Base-by-base conservation (phyloP, 2,888 invertebrate species). In the Lydus trimaculatus region DNA sequence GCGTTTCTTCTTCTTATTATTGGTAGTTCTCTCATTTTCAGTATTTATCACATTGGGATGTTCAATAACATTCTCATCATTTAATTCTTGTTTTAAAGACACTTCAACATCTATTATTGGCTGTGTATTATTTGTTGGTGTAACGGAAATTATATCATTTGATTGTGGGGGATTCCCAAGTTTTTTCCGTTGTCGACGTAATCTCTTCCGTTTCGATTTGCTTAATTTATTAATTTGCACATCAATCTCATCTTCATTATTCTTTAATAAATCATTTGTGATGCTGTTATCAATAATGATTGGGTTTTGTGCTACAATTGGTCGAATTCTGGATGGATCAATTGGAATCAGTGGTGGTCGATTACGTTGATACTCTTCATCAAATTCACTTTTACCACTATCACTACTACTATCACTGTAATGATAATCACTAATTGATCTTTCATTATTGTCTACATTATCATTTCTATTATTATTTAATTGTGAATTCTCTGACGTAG, bases 321-420 rank as follows among this genome's bases (percentile, higher is more conserved):
- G 11, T 11, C 20, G 8, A 20, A 52, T 8, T 52, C 48, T 52
- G 9, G 20, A 23, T 3, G 20, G 48, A 52, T 52, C 48, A 20
- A 52, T 52, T 52, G 48, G 48, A 11, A 52, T 23, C 1, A 11
- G 8, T 52, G 48, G 20, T 23, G 48, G 48, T 52, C 11, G 8
- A 23, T 52, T 20, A 2, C 20, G 48, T 11, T 52, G 9, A 11
- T 52, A 52, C 9, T 52, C 48, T 23, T 52, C 48, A 23, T 52
- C 48, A 23, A 52, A 52, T 23, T 52, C 48, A 52, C 48, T 52
- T 52, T 52, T 20, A 11, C 48, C 48, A 52, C 48, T 52, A 23
- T 52, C 48, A 52, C 48, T 52, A 20, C 48, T 52, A 20, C 9
- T 52, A 23, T 52, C 48, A 52, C 8, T 20, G 6, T 0, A 20